Base-by-base conservation (phyloP, 2,888 invertebrate species). In the Eristalinus aeneus region DNA sequence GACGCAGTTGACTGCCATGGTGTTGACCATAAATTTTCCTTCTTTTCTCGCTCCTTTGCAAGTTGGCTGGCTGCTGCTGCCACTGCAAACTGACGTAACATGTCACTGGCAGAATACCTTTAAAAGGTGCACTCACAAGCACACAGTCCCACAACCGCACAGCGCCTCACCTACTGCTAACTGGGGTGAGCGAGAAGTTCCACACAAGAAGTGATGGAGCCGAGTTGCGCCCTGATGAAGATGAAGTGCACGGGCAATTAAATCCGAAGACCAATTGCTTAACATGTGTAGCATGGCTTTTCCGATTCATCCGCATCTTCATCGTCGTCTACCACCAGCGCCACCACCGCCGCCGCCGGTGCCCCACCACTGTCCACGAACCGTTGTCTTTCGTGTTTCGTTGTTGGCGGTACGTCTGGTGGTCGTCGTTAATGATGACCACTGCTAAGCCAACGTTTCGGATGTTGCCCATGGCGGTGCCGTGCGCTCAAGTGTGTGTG, bases 401-500 rank as follows among this genome's bases (percentile, higher is more conserved):
- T n/a, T n/a, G 72, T 83, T 65, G 58, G 69, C 23, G 54, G 69
- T 71, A 74, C 74, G 71, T 87, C 84, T 87, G 75, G 69, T 82
- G 82, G 79, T 77, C 73, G 80, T 54, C 79, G 76, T 79, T 84
- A 85, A 88, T 88, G 88, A 88, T 86, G 88, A 88, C 88, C 88
- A 87, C 81, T 87, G 88, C 83, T 81, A 89, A 87, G 86, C 74
- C 75, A 79, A 69, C 88, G 76, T 72, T 76, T 82, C 76, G 76
- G 58, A 72, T 82, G 79, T 76, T 83, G 84, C 78, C 71, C 65
- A 67, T 63, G 74, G 82, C 76, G 71, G 61, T 27, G 27, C 27
- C 2, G 27, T 27, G 27, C 27, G 2, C 27, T 27, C 27, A 2
- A 27, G 27, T 27, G 27, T 27, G 27, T 27, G 27, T 73, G 73